Evolutionary conservation across 1,140 invertebrate genomes (phyloP), one percentile per base, ranked within the genome.

Genomic region (Apis florea): DNA sequence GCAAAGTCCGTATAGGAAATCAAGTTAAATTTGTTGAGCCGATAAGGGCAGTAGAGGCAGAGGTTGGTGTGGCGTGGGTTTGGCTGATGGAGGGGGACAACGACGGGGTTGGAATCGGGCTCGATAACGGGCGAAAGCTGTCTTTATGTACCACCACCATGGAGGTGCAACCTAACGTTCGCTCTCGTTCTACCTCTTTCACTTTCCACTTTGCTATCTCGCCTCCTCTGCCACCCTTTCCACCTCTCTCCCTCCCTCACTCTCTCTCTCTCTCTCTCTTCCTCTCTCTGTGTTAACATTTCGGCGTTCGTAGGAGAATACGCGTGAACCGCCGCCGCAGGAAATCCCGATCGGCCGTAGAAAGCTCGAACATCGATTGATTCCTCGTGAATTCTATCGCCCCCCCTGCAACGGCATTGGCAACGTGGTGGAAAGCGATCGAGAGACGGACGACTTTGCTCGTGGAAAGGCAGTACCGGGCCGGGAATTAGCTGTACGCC

Each of bases 11-110:
- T 90, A 89, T 90, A 90, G 90, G 90, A 91, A 91, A 91, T 91
- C 90, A 91, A 91, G 90, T 90, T 91, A 91, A 90, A 91, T 91
- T 91, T 91, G 90, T 91, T 90, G 89, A 89, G 85, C 90, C 87
- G 90, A 91, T 91, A 91, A 91, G 90, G 87, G 74, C 82, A 85
- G 83, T 61, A 82, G 31, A 40, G 85, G 68, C 64, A 71, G 75
- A 66, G 54, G 63, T 31, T 53, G 64, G 26, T 6, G 17, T 61
- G 74, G 72, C 51, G 53, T 68, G 69, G 64, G 63, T 31, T 40
- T 49, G 17, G 66, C 56, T 26, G 72, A 83, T 69, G 56, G 79
- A 82, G 71, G 79, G 67, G 40, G 79, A 63, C 80, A 68, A 13
- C 81, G 82, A 82, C 71, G 64, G 74, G 79, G 73, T 51, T 72